Percentiles rank a stretch among this genome's conserved stretches.
phyloP scores from a whole-genome alignment of 2,113 vertebrate genomes.

The Sarotherodon lohbergeri region DNA sequence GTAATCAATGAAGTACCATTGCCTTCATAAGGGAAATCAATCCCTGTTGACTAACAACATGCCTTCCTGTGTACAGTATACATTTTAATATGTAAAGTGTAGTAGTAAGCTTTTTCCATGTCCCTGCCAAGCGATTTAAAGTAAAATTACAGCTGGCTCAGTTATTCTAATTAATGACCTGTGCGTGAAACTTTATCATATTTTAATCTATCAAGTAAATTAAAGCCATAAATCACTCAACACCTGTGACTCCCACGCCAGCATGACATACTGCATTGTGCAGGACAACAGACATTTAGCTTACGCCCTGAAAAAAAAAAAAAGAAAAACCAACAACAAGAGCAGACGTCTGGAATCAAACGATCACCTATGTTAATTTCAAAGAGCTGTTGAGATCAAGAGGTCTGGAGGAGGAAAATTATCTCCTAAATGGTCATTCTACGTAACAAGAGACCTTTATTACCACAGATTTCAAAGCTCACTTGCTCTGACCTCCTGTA shows the following conservation, averaged over 20 bases:
- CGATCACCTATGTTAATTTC: neutral
- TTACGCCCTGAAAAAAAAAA: neutral
- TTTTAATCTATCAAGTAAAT: slow-evolving; percentile 62
- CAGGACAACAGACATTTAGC: slow-evolving; percentile 16
- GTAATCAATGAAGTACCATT: neutral
- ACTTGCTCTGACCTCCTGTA: neutral
- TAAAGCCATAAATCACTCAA: slow-evolving; percentile 66
- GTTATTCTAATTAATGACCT: slow-evolving; percentile 34
- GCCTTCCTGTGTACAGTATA: neutral
- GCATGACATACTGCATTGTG: neutral
- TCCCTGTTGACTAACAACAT: neutral
- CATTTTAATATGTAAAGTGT: neutral
- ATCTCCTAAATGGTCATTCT: neutral
- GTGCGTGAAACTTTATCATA: slow-evolving; percentile 29
- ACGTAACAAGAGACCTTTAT: neutral
- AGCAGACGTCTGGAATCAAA: slow-evolving; percentile 7
- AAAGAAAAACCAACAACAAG: neutral
- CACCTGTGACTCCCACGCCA: slow-evolving; percentile 53
- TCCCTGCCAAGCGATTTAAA: neutral
- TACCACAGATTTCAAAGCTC: neutral
- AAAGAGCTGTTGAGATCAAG: neutral
- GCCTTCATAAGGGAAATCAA: neutral
- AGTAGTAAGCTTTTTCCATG: slow-evolving; percentile 7
- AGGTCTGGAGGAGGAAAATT: neutral
- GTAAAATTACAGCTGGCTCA: neutral